phyloP scores from a whole-genome alignment of 2,797 vertebrate genomes.

The Thripadectes ignobilis region DNA sequence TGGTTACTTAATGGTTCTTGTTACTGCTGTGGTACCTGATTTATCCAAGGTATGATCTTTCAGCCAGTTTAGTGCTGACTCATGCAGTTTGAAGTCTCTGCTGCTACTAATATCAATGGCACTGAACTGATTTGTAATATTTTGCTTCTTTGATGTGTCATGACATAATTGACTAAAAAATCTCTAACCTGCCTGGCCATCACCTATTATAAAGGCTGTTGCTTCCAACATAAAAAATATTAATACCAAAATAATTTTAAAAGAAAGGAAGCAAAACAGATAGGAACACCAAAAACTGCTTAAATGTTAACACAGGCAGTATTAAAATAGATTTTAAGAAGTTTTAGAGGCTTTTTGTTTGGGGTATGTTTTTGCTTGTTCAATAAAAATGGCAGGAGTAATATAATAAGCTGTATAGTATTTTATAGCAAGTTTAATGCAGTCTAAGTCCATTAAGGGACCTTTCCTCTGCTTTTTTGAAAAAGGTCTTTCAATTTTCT shows the following conservation, averaged over 20 bases:
- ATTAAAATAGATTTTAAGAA: slow-evolving; percentile 24
- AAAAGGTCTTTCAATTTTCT: slow-evolving; percentile 3
- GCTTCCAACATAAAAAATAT: not conserved
- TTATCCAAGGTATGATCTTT: not conserved
- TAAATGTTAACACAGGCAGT: not conserved
- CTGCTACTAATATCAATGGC: not conserved
- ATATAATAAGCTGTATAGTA: not conserved
- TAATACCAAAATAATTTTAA: not conserved
- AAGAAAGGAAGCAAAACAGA: not conserved
- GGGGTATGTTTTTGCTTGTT: not conserved
- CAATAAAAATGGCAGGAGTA: slow-evolving; percentile 22
- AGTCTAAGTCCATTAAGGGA: slow-evolving; percentile 7
- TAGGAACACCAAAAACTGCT: not conserved
- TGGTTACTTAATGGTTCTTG: not conserved
- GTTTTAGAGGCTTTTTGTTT: not conserved
- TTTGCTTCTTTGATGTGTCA: not conserved
- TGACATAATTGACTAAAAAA: not conserved
- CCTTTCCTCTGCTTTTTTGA: not conserved
- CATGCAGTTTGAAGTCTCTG: not conserved
- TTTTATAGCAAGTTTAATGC: slow-evolving; percentile 25
- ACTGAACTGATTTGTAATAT: not conserved
- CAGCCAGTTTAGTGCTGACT: not conserved
- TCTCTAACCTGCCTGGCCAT: not conserved
- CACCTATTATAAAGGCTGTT: not conserved
- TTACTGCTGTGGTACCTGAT: not conserved